Evolutionary conservation across 2,113 vertebrate genomes (phyloP).

Genomic region (Coreoperca whiteheadi): DNA sequence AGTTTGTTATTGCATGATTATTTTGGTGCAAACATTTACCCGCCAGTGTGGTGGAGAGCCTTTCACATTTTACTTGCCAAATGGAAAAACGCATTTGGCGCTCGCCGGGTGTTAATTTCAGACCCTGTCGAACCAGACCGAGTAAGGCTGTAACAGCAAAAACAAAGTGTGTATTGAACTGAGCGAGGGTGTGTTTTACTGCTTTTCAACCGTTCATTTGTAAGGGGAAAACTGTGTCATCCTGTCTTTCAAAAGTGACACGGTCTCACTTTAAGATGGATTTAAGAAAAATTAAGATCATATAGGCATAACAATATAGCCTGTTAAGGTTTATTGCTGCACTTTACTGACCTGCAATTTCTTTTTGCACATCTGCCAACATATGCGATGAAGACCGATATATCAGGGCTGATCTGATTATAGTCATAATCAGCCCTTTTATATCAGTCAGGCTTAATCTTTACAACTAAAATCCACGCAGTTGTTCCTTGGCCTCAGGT

Average conservation of each 20-base stretch:
- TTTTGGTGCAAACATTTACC: too few relatives aligned
- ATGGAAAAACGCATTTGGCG: too few relatives aligned
- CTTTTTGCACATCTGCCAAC: background rate
- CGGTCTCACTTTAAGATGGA: background rate
- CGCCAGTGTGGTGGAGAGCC: too few relatives aligned
- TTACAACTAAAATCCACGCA: constrained; percentile 1
- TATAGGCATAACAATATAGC: background rate
- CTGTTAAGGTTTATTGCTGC: background rate
- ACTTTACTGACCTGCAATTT: background rate
- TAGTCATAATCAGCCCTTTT: too few relatives aligned
- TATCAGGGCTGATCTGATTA: too few relatives aligned
- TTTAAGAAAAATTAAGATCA: background rate
- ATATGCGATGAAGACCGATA: background rate
- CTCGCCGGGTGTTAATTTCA: too few relatives aligned
- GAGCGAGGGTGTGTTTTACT: too few relatives aligned
- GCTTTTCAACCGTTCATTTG: background rate
- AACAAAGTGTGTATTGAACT: background rate
- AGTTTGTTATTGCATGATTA: too few relatives aligned
- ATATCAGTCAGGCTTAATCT: background rate
- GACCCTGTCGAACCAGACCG: background rate
- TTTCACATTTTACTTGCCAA: too few relatives aligned
- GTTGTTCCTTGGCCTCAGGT: background rate
- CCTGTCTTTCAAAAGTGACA: background rate
- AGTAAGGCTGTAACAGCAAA: background rate
- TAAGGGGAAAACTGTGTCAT: background rate